phyloP scores from a whole-genome alignment of 2,113 vertebrate genomes.

The Neotragus pygmaeus region DNA sequence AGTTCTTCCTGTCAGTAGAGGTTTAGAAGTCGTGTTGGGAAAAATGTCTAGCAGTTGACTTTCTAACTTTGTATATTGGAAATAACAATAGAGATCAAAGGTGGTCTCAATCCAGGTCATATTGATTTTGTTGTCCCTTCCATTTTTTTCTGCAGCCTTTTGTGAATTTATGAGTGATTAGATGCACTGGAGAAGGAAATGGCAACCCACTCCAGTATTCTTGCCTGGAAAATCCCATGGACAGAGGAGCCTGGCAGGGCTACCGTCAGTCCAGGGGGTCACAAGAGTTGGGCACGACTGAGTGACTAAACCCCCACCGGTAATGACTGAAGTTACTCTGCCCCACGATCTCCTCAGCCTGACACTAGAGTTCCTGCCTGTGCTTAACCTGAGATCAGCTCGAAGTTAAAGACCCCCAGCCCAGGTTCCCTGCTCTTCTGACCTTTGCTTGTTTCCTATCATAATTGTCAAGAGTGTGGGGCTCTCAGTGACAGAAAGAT shows the following conservation, averaged over 20 bases:
- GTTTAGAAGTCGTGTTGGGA: neutral
- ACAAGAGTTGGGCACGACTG: neutral
- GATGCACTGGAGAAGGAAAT: neutral
- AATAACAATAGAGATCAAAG: neutral
- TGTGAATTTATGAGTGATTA: neutral
- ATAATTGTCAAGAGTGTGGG: neutral
- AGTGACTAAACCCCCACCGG: neutral
- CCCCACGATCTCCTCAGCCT: neutral
- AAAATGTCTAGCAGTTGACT: neutral
- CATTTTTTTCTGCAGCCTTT: neutral
- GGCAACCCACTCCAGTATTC: neutral
- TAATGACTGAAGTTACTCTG: neutral
- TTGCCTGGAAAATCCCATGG: neutral
- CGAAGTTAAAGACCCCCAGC: neutral
- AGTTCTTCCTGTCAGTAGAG: conserved; percentile 5
- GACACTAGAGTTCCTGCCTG: neutral
- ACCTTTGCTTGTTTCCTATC: neutral
- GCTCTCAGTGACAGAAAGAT: neutral
- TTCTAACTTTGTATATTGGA: neutral
- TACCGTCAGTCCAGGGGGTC: neutral
- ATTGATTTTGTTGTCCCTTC: neutral
- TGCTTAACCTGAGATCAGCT: neutral
- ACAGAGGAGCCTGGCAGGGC: neutral
- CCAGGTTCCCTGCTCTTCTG: neutral
- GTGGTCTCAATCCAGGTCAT: neutral